A percentile compares a stretch with the other conserved stretches of the same genome.
phyloP scores from a whole-genome alignment of 1,140 invertebrate species.

The Choristoneura fumiferana region DNA sequence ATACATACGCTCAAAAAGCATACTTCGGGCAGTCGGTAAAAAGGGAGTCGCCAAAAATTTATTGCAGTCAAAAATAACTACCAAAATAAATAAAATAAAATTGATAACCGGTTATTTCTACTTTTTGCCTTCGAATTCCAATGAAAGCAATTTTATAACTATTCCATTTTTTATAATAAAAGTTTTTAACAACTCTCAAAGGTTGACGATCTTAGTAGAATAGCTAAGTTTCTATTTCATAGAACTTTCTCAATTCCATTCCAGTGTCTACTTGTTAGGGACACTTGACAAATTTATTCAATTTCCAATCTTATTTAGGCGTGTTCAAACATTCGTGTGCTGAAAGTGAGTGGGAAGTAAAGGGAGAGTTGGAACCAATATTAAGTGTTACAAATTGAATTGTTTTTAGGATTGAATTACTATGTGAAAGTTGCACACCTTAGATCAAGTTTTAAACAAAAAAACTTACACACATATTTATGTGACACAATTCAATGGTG shows the following conservation, averaged over 20 bases:
- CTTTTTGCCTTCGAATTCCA: neutral
- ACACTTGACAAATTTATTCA: neutral
- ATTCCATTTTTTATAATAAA: conserved; percentile 1
- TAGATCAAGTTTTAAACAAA: too few relatives aligned
- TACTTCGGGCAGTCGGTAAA: too few relatives aligned
- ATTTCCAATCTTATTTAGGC: neutral
- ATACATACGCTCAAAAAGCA: too few relatives aligned
- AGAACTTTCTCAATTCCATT: conserved; percentile 4
- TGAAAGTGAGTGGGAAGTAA: neutral
- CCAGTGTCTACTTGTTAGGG: neutral
- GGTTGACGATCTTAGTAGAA: neutral
- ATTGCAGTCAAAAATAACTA: too few relatives aligned
- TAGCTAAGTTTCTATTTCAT: neutral
- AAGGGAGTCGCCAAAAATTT: too few relatives aligned
- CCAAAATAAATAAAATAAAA: neutral
- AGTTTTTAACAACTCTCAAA: neutral
- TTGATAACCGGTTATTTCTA: neutral
- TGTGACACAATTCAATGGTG: too few relatives aligned
- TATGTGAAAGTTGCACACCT: too few relatives aligned
- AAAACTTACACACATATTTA: too few relatives aligned
- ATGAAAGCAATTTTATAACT: neutral
- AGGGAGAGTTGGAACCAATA: neutral
- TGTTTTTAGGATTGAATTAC: neutral
- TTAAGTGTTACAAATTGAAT: conserved; percentile 4
- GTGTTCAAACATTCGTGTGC: neutral